These are phyloP conservation scores for Netelia virgata DNA, from an alignment of 2,888 invertebrate species.

Conservation along the genomic window DNA sequence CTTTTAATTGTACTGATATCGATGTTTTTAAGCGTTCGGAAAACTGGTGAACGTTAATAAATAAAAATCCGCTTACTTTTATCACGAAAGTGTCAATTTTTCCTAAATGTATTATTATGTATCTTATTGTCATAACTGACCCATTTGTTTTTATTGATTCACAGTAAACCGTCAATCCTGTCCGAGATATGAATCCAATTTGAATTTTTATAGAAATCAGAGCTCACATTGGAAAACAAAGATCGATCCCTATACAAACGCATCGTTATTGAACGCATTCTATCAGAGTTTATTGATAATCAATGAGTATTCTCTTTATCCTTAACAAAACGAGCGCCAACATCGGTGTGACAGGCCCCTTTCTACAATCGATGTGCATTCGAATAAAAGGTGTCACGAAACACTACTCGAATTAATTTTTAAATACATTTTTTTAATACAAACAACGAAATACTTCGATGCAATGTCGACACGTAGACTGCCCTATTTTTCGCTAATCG, in stretches of 20 bases:
- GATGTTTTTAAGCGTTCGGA: too few species aligned
- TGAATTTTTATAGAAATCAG: neutral
- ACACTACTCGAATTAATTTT: too few species aligned
- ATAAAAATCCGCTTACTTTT: too few species aligned
- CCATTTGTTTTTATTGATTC: neutral
- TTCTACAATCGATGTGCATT: neutral
- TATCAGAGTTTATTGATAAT: constrained; percentile 17
- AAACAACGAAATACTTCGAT: too few species aligned
- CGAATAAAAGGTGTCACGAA: neutral
- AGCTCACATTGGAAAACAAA: neutral
- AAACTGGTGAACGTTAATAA: too few species aligned
- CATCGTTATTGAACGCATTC: constrained; percentile 31
- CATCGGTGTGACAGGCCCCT: neutral
- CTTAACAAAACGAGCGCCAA: neutral
- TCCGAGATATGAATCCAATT: neutral
- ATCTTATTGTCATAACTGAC: too few species aligned
- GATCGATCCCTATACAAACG: neutral
- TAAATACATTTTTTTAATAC: too few species aligned
- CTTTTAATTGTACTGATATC: neutral
- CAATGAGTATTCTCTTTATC: constrained; percentile 8
- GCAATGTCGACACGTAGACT: too few species aligned
- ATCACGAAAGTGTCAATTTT: too few species aligned
- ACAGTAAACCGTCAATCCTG: neutral
- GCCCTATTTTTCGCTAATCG: too few species aligned
- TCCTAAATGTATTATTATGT: too few species aligned